A percentile compares a stretch with the other conserved stretches of the same genome.
These are phyloP conservation scores for Cavia aperea DNA, from an alignment of 2,113 vertebrate genomes.

Conservation along the genomic window DNA sequence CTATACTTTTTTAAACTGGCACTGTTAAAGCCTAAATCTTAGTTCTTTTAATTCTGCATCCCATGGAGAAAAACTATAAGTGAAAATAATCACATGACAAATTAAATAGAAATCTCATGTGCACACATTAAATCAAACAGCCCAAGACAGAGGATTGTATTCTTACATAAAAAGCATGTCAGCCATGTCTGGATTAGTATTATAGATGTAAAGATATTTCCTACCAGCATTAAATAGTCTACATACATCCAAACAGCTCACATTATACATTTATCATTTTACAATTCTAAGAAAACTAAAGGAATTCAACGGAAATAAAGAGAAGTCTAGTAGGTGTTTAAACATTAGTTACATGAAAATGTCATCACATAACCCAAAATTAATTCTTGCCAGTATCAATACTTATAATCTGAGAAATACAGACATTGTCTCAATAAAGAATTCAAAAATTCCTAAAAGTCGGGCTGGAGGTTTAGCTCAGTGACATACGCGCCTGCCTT, in stretches of 20 bases:
- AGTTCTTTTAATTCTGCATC: conserved; percentile 4
- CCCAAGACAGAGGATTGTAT: background rate
- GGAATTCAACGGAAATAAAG: conserved; percentile 4
- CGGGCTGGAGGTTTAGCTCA: too few relatives aligned
- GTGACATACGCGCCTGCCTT: too few relatives aligned
- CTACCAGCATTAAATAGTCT: background rate
- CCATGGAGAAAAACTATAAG: background rate
- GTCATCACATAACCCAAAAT: conserved; percentile 1
- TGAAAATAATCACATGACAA: background rate
- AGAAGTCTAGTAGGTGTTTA: conserved; percentile 9
- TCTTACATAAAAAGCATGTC: conserved; percentile 41
- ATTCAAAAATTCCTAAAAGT: conserved; percentile 9
- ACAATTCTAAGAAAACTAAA: conserved; percentile 30
- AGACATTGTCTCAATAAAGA: background rate
- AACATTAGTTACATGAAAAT: conserved; percentile 22
- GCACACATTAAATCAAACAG: background rate
- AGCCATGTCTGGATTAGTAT: background rate
- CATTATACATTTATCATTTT: background rate
- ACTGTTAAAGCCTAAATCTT: background rate
- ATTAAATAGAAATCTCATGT: background rate
- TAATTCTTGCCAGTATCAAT: conserved; percentile 4
- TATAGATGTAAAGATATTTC: conserved; percentile 4
- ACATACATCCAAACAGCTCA: background rate
- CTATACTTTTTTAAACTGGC: background rate
- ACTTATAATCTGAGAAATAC: conserved; percentile 11